Conservation (phyloP, 92 coral and sea anemone species). For the Paragorgia papillata region DNA sequence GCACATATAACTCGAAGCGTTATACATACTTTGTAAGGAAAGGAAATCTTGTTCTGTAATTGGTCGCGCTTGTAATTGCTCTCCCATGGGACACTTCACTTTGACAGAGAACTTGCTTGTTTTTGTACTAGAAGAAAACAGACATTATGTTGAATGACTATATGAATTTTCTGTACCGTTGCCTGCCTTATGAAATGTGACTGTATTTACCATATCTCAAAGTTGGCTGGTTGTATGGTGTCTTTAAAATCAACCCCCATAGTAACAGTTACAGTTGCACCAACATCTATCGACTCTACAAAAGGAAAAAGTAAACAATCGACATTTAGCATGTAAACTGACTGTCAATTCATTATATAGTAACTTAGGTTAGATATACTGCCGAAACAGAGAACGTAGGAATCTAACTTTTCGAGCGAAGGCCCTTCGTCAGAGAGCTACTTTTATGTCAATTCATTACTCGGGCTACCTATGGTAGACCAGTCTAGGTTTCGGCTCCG, state of each 20-base stretch:
- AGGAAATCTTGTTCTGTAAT: slow-evolving; percentile 85
- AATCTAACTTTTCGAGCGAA: no score
- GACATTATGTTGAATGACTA: no score
- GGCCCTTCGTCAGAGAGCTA: no score
- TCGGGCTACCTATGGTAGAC: no score
- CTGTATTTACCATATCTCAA: slow-evolving; percentile 76
- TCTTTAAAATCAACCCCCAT: slow-evolving; percentile 94
- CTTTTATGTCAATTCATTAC: no score
- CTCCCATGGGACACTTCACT: slow-evolving; percentile 94
- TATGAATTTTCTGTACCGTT: no score
- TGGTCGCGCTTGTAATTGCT: slow-evolving; percentile 70
- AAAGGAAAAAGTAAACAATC: not conserved
- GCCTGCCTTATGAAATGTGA: no score
- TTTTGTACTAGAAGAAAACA: slow-evolving; percentile 68
- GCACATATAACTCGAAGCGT: not conserved
- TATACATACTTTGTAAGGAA: slow-evolving; percentile 61
- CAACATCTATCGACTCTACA: slow-evolving; percentile 71
- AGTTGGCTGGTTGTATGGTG: slow-evolving; percentile 90
- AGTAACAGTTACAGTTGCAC: slow-evolving; percentile 86
- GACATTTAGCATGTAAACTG: not conserved
- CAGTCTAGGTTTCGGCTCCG: no score
- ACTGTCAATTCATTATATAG: no score
- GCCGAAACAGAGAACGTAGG: no score
- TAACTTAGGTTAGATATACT: no score
- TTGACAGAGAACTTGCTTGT: slow-evolving; percentile 77